These are phyloP conservation scores for Sinodicranocentrus sp. DNA, from an alignment of 2,888 invertebrate genomes.

Conservation along the genomic window DNA sequence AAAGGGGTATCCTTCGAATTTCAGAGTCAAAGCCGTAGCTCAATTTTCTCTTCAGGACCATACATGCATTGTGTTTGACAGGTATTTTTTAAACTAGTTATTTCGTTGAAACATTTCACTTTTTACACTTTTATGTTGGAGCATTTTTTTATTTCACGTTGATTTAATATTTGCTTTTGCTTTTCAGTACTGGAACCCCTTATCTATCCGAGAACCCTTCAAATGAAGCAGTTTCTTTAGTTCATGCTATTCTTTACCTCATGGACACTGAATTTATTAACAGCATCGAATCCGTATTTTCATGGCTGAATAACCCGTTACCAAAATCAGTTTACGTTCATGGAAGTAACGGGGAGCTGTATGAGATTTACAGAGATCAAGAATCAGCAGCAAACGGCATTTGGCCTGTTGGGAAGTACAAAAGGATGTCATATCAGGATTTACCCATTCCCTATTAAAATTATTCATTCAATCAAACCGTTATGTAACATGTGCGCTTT, in stretches of 20 bases:
- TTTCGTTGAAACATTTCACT: background rate
- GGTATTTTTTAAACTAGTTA: slow-evolving; percentile 1
- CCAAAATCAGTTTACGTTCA: slow-evolving; percentile 64
- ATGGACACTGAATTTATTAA: slow-evolving; percentile 63
- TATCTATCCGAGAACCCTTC: slow-evolving; percentile 55
- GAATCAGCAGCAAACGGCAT: background rate
- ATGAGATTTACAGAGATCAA: slow-evolving; percentile 33
- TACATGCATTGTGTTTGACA: slow-evolving; percentile 68
- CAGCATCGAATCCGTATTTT: slow-evolving; percentile 60
- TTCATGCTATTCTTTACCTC: slow-evolving; percentile 58
- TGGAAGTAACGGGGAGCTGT: slow-evolving; percentile 71
- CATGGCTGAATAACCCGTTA: slow-evolving; percentile 68
- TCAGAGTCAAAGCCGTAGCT: slow-evolving; percentile 62
- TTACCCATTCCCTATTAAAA: slow-evolving; percentile 52
- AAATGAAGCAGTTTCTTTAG: slow-evolving; percentile 45
- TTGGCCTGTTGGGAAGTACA: slow-evolving; percentile 65
- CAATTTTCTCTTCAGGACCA: slow-evolving; percentile 52
- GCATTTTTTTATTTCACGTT: too few species aligned
- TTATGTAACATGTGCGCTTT: too few species aligned
- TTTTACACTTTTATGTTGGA: background rate
- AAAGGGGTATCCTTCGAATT: background rate
- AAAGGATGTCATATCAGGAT: slow-evolving; percentile 58
- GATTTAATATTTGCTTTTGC: background rate
- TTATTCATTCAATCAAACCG: too few species aligned
- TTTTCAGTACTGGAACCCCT: slow-evolving; percentile 42